phyloP scores from a whole-genome alignment of 2,113 vertebrate species.

The Brienomyrus brachyistius region DNA sequence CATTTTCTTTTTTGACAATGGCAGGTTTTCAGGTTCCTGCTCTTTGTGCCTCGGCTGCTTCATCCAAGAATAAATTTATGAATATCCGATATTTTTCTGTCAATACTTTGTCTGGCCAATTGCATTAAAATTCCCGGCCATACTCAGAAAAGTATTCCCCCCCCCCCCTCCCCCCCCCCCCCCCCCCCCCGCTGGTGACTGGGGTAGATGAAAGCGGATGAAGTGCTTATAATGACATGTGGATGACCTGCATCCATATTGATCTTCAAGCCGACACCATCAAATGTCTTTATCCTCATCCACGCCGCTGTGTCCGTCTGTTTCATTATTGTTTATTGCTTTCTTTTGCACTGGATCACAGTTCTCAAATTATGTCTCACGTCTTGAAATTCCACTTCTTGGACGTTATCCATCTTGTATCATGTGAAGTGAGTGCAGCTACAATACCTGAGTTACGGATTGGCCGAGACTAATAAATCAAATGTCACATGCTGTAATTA shows the following conservation, averaged over 20 bases:
- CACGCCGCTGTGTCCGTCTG: background rate
- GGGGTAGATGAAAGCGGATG: background rate
- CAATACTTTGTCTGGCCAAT: conserved; percentile 4
- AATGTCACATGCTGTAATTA: conserved; percentile 18
- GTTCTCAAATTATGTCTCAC: background rate
- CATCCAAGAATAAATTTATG: background rate
- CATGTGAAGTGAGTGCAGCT: background rate
- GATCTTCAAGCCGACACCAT: background rate
- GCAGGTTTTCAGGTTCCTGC: background rate
- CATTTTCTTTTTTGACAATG: background rate
- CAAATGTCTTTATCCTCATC: background rate
- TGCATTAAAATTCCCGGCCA: background rate
- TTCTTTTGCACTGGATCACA: background rate
- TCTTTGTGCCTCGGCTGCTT: background rate
- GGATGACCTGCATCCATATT: background rate
- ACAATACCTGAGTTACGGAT: conserved; percentile 8
- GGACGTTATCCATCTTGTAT: conserved; percentile 1
- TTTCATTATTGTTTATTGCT: background rate
- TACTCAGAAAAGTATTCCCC: background rate
- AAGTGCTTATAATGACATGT: background rate
- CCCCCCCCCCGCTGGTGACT: background rate
- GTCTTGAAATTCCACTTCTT: background rate
- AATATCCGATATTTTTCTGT: background rate
- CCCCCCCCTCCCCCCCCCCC: no score
- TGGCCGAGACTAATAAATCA: conserved; percentile 17